phyloP scores from a whole-genome alignment of 2,797 vertebrate genomes.

The Phrynocephalus forsythii region DNA sequence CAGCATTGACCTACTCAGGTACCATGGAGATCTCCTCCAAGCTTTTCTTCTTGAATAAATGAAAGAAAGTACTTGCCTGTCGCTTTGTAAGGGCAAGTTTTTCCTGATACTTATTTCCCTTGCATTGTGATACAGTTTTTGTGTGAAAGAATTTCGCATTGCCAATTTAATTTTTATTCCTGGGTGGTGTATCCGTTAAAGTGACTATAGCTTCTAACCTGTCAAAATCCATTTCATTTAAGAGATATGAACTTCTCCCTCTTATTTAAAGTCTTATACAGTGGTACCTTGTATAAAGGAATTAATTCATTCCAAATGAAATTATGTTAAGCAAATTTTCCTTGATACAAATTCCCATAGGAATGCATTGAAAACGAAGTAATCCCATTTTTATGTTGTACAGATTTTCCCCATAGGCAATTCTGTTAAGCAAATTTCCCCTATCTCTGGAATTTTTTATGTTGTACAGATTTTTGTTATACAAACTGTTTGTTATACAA shows the following conservation, averaged over 20 bases:
- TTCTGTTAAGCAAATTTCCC: too few relatives aligned
- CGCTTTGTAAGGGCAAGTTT: background rate
- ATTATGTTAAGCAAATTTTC: too few relatives aligned
- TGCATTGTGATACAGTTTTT: background rate
- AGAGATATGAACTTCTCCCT: background rate
- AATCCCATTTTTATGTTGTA: too few relatives aligned
- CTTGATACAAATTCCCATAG: too few relatives aligned
- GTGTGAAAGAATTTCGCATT: background rate
- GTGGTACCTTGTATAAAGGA: too few relatives aligned
- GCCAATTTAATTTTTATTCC: background rate
- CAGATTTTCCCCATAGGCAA: too few relatives aligned
- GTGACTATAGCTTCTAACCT: background rate
- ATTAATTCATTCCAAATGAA: too few relatives aligned
- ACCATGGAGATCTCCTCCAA: background rate
- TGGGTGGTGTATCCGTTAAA: background rate
- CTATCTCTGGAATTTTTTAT: too few relatives aligned
- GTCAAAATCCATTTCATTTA: background rate
- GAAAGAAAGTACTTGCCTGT: background rate
- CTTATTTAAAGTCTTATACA: background rate
- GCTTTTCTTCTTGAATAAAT: background rate
- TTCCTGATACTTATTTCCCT: background rate
- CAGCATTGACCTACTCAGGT: slow-evolving; percentile 94
- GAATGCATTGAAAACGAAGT: too few relatives aligned
- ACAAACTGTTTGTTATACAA: too few relatives aligned
- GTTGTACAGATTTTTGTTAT: too few relatives aligned